Evolutionary conservation across 2,113 vertebrate genomes (phyloP), one percentile per base, ranked within the genome.

Genomic region (Daphoenositta chrysoptera): DNA sequence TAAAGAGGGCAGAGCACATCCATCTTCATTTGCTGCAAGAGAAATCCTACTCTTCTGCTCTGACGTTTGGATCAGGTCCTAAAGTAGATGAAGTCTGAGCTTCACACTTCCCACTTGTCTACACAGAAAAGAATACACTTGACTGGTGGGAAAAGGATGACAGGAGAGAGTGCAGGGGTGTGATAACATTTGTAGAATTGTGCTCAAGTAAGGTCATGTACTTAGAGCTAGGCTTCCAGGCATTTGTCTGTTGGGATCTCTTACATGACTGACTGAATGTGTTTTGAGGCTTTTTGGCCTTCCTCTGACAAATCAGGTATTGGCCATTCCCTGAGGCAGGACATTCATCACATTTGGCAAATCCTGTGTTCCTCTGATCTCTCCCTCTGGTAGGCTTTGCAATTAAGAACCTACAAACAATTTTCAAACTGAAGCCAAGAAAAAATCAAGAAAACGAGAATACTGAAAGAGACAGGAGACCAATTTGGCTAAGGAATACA

Each of bases 371-470:
- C 27, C 47, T 87, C 75, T 95, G 91, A 95, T 86, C 71, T 94
- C 63, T 88, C 50, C 75, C 75, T 86, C 63, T 91, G 71, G 87
- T 54, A 75, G 17, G 30, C 23, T 90, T 76, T 90, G 39, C 45
- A 95, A 63, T 95, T 91, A 95, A 95, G 87, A 91, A 83, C 21
- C 12, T 45, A 85, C 39, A 95, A 91, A 87, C 26, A 78, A 71
- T 84, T 89, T 90, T 81, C 50, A 78, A 83, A 58, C 18, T 56
- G 47, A 66, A 40, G 58, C 71, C 71, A 93, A 92, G 71, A 87
- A 91, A 87, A 95, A 80, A 15, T 79, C 58, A 93, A 94, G 82
- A 80, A 94, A 88, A 60, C 10, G 0, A 37, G 56, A 86, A 63
- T 61, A n/a, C 12, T 63, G 48, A 82, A 95, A 84, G n/a, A 57